Base-by-base conservation (phyloP, 1,140 invertebrate species). In the Drosophila subobscura region DNA sequence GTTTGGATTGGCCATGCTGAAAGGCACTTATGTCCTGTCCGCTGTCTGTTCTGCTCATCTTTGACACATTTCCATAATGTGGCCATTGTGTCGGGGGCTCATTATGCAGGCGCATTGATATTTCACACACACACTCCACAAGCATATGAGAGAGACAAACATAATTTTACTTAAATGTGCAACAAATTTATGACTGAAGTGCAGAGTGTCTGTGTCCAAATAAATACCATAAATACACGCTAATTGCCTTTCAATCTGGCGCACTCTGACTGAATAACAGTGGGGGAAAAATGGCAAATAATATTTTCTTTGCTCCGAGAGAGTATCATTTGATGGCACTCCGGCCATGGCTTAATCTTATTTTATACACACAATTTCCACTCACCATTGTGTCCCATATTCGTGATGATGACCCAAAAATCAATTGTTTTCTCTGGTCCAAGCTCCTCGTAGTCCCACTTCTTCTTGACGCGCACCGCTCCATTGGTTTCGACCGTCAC, bases 381-480 rank as follows among this genome's bases (percentile, higher is more conserved):
- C 95, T 95, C 92, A 96, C 95, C 95, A 93, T 95, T 95, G 92
- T 95, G 95, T 93, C 96, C 96, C 84, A 95, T 94, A 92, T 98
- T 98, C 8, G 96, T 97, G 77, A 98, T 98, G 25, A 96, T 98
- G 12, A 98, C 97, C 97, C 97, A 98, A 92, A 98, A 98, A 91
- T 98, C 97, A 79, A 98, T 98, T 2, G 96, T 98, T 92, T 98
- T 98, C 92, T 98, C 97, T 0, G 97, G 96, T n/a, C 97, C 97
- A 3, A 98, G 92, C 83, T 98, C 97, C 90, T 98, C 97, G 92
- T 97, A 98, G 93, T 98, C 97, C 97, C 97, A 98, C 93, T 97
- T 97, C 94, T 97, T 97, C 92, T 97, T 98, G 40, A 98, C 97
- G 79, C 95, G 94, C 63, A 98, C 97, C 27, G 97, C 96, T 60